Evolutionary conservation across 2,888 invertebrate genomes (phyloP).

Genomic region (Dioctria rufipes): DNA sequence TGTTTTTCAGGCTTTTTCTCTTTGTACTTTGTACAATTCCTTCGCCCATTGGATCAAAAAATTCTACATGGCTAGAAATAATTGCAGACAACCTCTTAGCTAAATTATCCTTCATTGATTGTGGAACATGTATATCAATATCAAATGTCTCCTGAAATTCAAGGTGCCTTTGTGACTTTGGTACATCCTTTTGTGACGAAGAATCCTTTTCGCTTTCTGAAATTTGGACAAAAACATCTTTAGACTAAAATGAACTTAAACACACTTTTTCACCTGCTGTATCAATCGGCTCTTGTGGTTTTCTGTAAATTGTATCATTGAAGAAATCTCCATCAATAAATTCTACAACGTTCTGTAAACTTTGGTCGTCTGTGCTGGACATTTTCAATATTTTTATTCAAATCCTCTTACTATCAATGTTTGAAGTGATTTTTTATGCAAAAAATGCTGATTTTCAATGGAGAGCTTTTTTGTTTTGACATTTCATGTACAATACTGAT

Average conservation of each 20-base stretch:
- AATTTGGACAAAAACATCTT: neutral
- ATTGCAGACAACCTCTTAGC: slow-evolving; percentile 54
- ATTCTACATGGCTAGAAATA: slow-evolving; percentile 47
- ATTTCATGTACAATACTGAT: too few species aligned
- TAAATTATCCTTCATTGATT: slow-evolving; percentile 57
- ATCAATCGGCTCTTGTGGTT: neutral
- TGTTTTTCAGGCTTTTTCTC: slow-evolving; percentile 21
- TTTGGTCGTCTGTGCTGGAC: slow-evolving; percentile 47
- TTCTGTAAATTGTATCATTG: slow-evolving; percentile 35
- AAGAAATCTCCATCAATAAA: slow-evolving; percentile 53
- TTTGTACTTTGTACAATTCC: neutral
- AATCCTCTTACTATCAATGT: too few species aligned
- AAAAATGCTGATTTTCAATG: too few species aligned
- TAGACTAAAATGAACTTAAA: neutral
- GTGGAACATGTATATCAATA: slow-evolving; percentile 50
- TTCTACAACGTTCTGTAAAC: slow-evolving; percentile 38
- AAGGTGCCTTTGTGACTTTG: slow-evolving; percentile 57
- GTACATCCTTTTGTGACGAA: neutral
- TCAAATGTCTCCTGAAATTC: slow-evolving; percentile 26
- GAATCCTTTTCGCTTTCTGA: neutral
- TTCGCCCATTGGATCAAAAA: slow-evolving; percentile 25
- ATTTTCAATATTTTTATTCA: too few species aligned
- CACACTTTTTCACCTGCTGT: neutral
- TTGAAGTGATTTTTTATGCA: too few species aligned
- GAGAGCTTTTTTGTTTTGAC: too few species aligned